A percentile compares a stretch with the other conserved stretches of the same genome.
Conservation (phyloP, 2,888 invertebrate species). For the Eutolmus rufibarbis region DNA sequence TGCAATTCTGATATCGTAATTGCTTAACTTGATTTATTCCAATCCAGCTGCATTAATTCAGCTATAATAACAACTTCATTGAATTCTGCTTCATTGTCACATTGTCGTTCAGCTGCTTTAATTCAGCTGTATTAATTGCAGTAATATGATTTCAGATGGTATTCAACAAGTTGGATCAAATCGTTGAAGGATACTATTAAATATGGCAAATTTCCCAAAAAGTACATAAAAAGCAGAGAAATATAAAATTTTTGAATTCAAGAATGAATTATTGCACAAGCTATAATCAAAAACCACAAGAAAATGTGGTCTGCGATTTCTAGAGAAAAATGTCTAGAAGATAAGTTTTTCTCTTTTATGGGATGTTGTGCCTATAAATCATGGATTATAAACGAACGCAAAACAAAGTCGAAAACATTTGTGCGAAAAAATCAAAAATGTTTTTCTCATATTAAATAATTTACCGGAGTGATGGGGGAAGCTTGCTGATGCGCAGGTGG, state of each 20-base stretch:
- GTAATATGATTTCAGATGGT: too few species aligned
- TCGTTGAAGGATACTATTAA: not conserved
- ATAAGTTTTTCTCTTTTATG: not conserved
- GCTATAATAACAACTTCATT: not conserved
- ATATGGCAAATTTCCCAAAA: not conserved
- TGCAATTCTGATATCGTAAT: not conserved
- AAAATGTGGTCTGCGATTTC: not conserved
- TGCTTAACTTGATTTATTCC: not conserved
- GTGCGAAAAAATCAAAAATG: not conserved
- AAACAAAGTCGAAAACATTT: not conserved
- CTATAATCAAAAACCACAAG: not conserved
- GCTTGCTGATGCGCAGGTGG: constrained; percentile 86
- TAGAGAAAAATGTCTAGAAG: not conserved
- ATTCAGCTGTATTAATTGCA: not conserved
- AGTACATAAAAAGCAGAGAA: not conserved
- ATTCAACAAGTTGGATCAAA: not conserved
- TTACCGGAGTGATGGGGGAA: constrained; percentile 76
- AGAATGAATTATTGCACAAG: not conserved
- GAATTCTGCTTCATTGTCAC: too few species aligned
- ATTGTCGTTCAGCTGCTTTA: not conserved
- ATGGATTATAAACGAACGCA: not conserved
- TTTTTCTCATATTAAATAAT: constrained; percentile 34
- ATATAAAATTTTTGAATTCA: not conserved
- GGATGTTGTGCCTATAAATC: not conserved
- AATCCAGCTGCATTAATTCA: not conserved